A percentile compares a stretch with the other conserved stretches of the same genome.
Evolutionary conservation across 2,113 vertebrate species (phyloP).

Genomic region (Danionella cerebrum): DNA sequence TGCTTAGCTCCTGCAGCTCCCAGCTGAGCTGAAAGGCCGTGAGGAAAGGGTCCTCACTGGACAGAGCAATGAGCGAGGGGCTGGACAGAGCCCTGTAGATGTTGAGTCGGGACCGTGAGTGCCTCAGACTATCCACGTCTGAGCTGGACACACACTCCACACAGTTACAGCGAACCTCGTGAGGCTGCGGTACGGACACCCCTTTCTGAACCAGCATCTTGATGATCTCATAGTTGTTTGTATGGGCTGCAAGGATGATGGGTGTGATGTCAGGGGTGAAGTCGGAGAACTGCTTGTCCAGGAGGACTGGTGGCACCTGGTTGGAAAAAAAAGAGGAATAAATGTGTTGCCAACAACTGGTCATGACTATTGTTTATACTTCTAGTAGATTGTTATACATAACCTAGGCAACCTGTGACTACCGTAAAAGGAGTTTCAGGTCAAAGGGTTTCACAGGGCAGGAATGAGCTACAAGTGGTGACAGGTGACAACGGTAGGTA

Average conservation of each 20-base stretch:
- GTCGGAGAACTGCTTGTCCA: slow-evolving; percentile 92
- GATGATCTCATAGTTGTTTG: slow-evolving; percentile 96
- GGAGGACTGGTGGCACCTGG: slow-evolving; percentile 87
- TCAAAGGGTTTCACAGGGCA: too few species aligned
- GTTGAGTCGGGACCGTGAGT: slow-evolving; percentile 90
- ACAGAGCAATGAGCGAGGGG: slow-evolving; percentile 85
- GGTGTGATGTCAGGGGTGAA: slow-evolving; percentile 97
- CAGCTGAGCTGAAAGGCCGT: slow-evolving; percentile 93
- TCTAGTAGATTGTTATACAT: too few species aligned
- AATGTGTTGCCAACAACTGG: too few species aligned
- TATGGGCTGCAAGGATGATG: slow-evolving; percentile 94
- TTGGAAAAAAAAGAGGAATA: neutral
- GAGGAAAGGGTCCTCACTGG: slow-evolving; percentile 95
- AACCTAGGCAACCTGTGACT: too few species aligned
- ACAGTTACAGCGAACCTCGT: slow-evolving; percentile 90
- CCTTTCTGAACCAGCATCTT: slow-evolving; percentile 91
- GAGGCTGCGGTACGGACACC: slow-evolving; percentile 88
- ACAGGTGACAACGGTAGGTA: too few species aligned
- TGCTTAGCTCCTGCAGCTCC: slow-evolving; percentile 93
- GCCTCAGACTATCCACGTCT: slow-evolving; percentile 88
- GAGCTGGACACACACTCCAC: slow-evolving; percentile 85
- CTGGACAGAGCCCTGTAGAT: slow-evolving; percentile 92
- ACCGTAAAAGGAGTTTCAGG: too few species aligned
- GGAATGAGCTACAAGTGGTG: too few species aligned
- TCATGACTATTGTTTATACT: too few species aligned